A percentile compares a stretch with the other conserved stretches of the same genome.
These are phyloP conservation scores for Andrena trimmerana DNA, from an alignment of 2,888 invertebrate genomes.

Conservation along the genomic window DNA sequence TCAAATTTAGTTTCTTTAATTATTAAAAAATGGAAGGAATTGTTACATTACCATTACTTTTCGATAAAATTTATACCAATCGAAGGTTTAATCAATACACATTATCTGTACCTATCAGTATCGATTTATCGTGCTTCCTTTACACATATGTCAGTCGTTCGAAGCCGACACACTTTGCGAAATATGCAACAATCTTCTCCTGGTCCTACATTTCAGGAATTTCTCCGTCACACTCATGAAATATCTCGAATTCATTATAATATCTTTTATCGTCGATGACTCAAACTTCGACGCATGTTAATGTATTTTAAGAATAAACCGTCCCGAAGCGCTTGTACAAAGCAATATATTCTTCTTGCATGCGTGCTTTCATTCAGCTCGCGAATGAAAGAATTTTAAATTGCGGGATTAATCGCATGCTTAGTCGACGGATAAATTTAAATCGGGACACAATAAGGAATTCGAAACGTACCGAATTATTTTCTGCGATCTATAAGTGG, in stretches of 20 bases:
- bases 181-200: neutral
- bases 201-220: too few relatives aligned
- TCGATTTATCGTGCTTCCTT: neutral
- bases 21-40: neutral
- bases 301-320: slow-evolving; percentile 5
- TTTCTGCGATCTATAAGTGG: slow-evolving; percentile 3
- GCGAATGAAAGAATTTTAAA: neutral
- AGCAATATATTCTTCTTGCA: neutral
- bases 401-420: neutral
- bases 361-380: neutral
- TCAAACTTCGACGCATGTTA: neutral
- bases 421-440: neutral
- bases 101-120: neutral
- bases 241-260: neutral
- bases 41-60: neutral
- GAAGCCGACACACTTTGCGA: neutral
- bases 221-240: too few relatives aligned
- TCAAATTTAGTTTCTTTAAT: neutral
- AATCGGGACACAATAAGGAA: neutral
- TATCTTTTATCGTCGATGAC: slow-evolving; percentile 17
- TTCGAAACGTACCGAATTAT: neutral
- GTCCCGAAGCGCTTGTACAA: too few relatives aligned
- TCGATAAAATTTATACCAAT: neutral
- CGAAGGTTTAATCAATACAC: neutral
- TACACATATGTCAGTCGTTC: neutral